These are phyloP conservation scores for Nestor notabilis DNA, from an alignment of 2,113 vertebrate genomes.

Conservation along the genomic window DNA sequence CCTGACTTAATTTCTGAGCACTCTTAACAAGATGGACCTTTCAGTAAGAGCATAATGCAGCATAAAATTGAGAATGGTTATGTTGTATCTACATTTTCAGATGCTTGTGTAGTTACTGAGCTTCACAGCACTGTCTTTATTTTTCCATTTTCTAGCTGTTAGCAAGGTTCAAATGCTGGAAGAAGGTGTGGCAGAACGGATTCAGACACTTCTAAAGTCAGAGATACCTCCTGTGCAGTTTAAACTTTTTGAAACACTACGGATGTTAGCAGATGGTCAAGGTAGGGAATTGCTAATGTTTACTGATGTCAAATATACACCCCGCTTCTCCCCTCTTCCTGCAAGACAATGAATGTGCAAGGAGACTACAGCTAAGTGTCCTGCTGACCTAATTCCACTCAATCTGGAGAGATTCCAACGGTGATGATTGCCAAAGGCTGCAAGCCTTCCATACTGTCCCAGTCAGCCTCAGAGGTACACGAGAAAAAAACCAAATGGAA, in stretches of 20 bases:
- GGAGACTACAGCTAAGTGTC: background rate
- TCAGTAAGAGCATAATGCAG: background rate
- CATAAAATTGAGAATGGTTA: background rate
- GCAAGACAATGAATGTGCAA: background rate
- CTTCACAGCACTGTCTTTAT: background rate
- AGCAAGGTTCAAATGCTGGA: conserved; percentile 87
- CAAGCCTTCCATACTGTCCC: background rate
- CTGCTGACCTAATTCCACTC: background rate
- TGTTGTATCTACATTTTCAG: background rate
- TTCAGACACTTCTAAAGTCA: conserved; percentile 81
- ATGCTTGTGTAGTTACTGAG: background rate
- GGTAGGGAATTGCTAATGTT: conserved; percentile 53
- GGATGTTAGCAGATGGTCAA: conserved; percentile 88
- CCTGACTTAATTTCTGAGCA: background rate
- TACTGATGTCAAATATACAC: background rate
- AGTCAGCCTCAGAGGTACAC: background rate
- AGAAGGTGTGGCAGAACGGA: conserved; percentile 78
- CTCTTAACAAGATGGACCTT: background rate
- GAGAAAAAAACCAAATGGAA: background rate
- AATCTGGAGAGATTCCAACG: background rate
- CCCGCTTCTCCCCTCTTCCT: background rate
- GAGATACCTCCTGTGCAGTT: conserved; percentile 87
- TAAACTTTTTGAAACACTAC: conserved; percentile 84
- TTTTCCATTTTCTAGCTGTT: conserved; percentile 29
- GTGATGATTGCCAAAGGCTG: background rate